A percentile compares a stretch with the other conserved stretches of the same genome.
These are phyloP conservation scores for Eumacrocentrus americanus DNA, from an alignment of 2,888 invertebrate species.

Conservation along the genomic window DNA sequence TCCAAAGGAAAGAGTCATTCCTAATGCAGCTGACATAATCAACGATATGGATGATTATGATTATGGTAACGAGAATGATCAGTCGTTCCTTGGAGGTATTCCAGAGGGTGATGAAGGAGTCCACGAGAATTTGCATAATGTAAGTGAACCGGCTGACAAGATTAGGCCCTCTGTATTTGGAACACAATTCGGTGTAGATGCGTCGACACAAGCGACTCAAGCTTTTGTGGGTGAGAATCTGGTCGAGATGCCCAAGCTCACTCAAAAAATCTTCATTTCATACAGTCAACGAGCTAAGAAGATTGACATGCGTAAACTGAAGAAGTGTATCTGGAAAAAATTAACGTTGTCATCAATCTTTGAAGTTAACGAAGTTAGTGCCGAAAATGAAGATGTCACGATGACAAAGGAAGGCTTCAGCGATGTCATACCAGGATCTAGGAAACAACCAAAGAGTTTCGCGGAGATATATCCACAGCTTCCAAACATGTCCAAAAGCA, in stretches of 20 bases:
- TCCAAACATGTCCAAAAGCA: background rate
- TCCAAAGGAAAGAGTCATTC: slow-evolving; percentile 14
- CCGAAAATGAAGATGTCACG: background rate
- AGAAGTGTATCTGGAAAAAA: background rate
- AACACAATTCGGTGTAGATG: background rate
- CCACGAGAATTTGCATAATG: background rate
- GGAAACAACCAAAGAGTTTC: background rate
- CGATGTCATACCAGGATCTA: background rate
- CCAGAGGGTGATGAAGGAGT: background rate
- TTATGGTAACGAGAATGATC: slow-evolving; percentile 65
- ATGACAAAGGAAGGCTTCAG: background rate
- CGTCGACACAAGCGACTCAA: background rate
- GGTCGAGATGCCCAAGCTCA: background rate
- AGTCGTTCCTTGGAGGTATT: too few relatives aligned
- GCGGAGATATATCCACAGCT: background rate
- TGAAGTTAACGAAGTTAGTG: background rate
- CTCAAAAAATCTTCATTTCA: background rate
- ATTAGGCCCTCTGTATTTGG: too few relatives aligned
- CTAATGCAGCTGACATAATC: slow-evolving; percentile 8
- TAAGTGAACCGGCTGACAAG: background rate
- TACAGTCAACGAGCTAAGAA: background rate
- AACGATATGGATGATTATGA: slow-evolving; percentile 63
- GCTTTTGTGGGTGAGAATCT: background rate
- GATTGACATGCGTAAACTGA: background rate
- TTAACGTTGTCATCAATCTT: background rate